These are phyloP conservation scores for Chionomys nivalis DNA, from an alignment of 2,113 vertebrate genomes.

Conservation along the genomic window DNA sequence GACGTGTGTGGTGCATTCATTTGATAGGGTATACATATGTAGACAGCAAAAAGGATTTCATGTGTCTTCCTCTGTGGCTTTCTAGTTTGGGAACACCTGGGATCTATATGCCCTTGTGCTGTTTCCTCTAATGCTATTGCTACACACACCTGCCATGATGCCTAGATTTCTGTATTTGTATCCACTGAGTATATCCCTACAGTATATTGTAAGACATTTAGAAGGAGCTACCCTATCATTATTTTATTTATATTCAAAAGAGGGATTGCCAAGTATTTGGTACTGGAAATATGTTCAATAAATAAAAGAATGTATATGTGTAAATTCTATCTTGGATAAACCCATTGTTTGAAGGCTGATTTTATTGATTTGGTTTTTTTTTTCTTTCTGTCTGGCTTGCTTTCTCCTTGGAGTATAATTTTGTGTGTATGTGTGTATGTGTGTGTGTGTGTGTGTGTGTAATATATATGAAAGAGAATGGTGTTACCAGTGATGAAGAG, in stretches of 20 bases:
- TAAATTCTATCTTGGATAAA: not conserved
- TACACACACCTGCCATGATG: not conserved
- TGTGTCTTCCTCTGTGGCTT: not conserved
- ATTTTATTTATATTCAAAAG: not conserved
- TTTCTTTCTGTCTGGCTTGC: not conserved
- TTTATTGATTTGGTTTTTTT: not conserved
- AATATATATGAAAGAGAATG: not conserved
- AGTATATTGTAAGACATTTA: not conserved
- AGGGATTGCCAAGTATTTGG: not conserved
- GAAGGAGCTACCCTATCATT: not conserved
- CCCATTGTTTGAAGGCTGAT: not conserved
- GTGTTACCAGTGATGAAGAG: not conserved
- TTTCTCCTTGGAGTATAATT: conserved; percentile 48
- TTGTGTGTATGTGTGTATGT: too few relatives aligned
- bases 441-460: too few relatives aligned
- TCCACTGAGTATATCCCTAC: not conserved
- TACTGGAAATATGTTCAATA: conserved; percentile 36
- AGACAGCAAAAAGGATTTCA: not conserved
- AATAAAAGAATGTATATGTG: not conserved
- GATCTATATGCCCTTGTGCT: not conserved
- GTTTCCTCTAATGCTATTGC: not conserved
- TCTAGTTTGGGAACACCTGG: not conserved
- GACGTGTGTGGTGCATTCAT: not conserved
- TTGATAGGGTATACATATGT: not conserved
- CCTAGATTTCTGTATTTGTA: not conserved